Evolutionary conservation across 1,140 invertebrate genomes (phyloP), one percentile per base, ranked within the genome.

Genomic region (Zaprionus davidi): DNA sequence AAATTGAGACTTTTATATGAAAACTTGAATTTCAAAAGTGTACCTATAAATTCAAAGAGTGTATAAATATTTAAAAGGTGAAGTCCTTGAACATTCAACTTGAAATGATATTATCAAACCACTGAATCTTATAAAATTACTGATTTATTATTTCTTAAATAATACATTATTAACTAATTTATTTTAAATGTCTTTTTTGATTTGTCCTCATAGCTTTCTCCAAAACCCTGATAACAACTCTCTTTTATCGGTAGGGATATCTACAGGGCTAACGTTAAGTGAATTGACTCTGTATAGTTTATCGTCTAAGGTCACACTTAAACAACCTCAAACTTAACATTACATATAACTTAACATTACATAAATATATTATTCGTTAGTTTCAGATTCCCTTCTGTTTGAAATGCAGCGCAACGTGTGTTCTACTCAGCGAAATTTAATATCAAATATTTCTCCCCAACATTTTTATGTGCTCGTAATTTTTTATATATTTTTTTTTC

Each of bases 371-470:
- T 11, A 0, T 7, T 34, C 31, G 3, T 11, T 11, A 11, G 31
- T 34, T 34, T 46, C 41, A n/a, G 7, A 46, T 46, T 46, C 41
- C 6, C 41, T 12, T 24, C 3, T 20, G 3, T 24, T 51, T 51
- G 12, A 51, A 51, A 51, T 24, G 46, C 46, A 51, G 46, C 17
- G 20, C 46, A 51, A 2, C 17, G 22, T 1, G 17, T 49, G 17
- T 49, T 49, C 17, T 55, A 53, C 44, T 73, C 11, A 38, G 7
- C 12, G 38, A 68, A 68, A 62, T 68, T 59, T 60, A 60, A 44
- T 62, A 67, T 67, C 24, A 12, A 46, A 74, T 55, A 74, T 74
- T 74, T 68, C 55, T 12, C 15, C 55, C 17, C 13, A 67, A 38
- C 31, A 55, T 46, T 76, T 79, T 67, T 57, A 71, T 76, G 15